Conservation (phyloP, 30 jellyfish, hydroid and myxozoan genomes). For the Morbakka virulenta region DNA sequence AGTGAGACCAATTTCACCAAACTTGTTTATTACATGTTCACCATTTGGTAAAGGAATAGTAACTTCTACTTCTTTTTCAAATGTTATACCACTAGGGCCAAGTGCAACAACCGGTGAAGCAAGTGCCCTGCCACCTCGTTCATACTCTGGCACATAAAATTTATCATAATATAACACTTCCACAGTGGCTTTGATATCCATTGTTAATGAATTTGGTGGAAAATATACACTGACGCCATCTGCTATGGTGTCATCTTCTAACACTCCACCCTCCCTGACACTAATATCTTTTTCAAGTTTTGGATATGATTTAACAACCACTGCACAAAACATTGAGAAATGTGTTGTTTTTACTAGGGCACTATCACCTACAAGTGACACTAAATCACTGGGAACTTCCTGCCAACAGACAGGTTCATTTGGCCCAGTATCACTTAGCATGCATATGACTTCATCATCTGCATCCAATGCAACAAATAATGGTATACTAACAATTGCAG, state of each 20-base stretch:
- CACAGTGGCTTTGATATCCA: slow-evolving; percentile 30
- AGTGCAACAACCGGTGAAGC: slow-evolving; percentile 73
- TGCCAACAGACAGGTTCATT: slow-evolving; percentile 55
- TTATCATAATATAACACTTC: slow-evolving; percentile 62
- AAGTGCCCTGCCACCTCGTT: slow-evolving; percentile 5
- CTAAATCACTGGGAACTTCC: not conserved
- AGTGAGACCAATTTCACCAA: slow-evolving; percentile 20
- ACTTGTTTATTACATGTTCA: not conserved
- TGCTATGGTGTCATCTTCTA: not conserved
- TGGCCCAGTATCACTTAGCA: slow-evolving; percentile 50
- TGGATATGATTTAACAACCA: slow-evolving; percentile 43
- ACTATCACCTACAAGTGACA: slow-evolving; percentile 13
- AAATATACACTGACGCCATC: slow-evolving; percentile 48
- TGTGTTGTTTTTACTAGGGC: slow-evolving; percentile 46
- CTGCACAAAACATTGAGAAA: slow-evolving; percentile 73
- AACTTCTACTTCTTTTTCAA: slow-evolving; percentile 55
- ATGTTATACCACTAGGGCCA: slow-evolving; percentile 69
- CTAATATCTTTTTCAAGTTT: slow-evolving; percentile 1
- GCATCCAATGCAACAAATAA: slow-evolving; percentile 31
- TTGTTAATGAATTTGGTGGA: slow-evolving; percentile 15
- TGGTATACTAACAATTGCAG: slow-evolving; percentile 55
- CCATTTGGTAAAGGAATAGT: slow-evolving; percentile 80
- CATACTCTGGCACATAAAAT: slow-evolving; percentile 32
- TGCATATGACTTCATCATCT: slow-evolving; percentile 11
- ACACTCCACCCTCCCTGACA: slow-evolving; percentile 42